phyloP scores from a whole-genome alignment of 2,797 vertebrate species.

The Brotula barbata region DNA sequence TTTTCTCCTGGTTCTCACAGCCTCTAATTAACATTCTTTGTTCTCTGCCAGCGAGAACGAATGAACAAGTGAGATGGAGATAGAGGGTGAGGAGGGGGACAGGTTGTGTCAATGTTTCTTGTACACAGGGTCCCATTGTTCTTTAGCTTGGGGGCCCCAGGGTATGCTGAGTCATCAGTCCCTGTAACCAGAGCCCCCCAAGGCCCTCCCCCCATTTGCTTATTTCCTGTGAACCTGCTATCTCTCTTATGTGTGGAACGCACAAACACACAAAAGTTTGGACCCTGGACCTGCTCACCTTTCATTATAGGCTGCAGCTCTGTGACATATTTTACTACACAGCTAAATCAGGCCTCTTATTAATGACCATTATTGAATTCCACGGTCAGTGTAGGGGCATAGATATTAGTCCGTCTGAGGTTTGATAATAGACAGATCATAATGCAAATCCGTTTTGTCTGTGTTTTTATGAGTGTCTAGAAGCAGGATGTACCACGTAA shows the following conservation, averaged over 20 bases:
- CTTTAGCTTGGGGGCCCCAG: slow-evolving; percentile 43
- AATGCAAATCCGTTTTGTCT: slow-evolving; percentile 53
- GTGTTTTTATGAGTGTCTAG: slow-evolving; percentile 46
- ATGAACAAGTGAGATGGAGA: slow-evolving; percentile 55
- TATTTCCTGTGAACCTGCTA: slow-evolving; percentile 33
- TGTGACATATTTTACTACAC: not conserved
- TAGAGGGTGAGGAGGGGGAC: slow-evolving; percentile 41
- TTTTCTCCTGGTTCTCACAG: slow-evolving; percentile 51
- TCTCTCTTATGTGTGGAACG: slow-evolving; percentile 24
- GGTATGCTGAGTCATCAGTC: slow-evolving; percentile 63
- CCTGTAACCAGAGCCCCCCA: slow-evolving; percentile 65
- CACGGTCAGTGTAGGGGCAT: slow-evolving; percentile 7
- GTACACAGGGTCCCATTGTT: slow-evolving; percentile 75
- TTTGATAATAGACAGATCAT: slow-evolving; percentile 27
- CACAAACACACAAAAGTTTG: not conserved
- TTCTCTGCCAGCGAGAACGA: slow-evolving; percentile 60
- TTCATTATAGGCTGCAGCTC: slow-evolving; percentile 1
- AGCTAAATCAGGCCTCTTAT: slow-evolving; percentile 1
- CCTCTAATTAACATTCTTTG: slow-evolving; percentile 78
- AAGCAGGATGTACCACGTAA: slow-evolving; percentile 27
- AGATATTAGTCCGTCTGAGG: slow-evolving; percentile 23
- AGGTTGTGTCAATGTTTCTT: slow-evolving; percentile 72
- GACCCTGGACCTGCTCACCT: slow-evolving; percentile 23
- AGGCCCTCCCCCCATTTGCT: slow-evolving; percentile 23
- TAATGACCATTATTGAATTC: slow-evolving; percentile 10